Base-by-base conservation (phyloP, 2,797 vertebrate genomes). In the Paramormyrops hopkinsi region DNA sequence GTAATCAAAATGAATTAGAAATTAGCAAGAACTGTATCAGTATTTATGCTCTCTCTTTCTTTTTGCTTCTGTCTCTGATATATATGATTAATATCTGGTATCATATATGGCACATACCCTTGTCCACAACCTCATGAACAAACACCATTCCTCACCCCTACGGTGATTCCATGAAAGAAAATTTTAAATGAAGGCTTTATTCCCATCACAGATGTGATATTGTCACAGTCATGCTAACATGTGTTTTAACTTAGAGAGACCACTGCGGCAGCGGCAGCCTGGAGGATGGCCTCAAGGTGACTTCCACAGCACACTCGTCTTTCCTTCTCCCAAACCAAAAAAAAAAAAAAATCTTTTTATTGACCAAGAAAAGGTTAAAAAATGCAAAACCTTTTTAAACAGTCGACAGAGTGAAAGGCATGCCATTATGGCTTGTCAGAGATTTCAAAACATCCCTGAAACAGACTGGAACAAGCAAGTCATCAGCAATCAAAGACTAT, bases 321-420 rank as follows among this genome's bases (percentile, higher is more conserved):
- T 50, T 54, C 85, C n/a, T 5, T 25, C 22, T 51, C 82, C 82
- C 44, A 84, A 50, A 84, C 73, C 4, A 9, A 44, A 79, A 19
- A 19, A n/a, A n/a, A 48, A 29, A 83, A 82, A 9, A 8, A 44
- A n/a, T 83, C 76, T 82, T 44, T 44, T 59, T 59, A 22, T 25
- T 44, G 37, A 22, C 44, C 37, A 83, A 53, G 29, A 53, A 50
- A 17, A 37, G 46, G 46, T 51, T 25, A 65, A 29, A 65, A n/a
- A 84, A 82, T 8, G n/a, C 33, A 22, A 83, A 46, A 84, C 82
- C 85, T 51, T 87, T 59, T 59, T 19, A 56, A 87, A 56, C 25
- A 59, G 85, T n/a, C 0, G 76, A 93, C 85, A 92, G 83, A 87
- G 83, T 22, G 87, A 2, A 87, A 93, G 91, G 93, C 88, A 88